Conservation (phyloP, 2,888 invertebrate genomes). For the Caenorhabditis sp. region DNA sequence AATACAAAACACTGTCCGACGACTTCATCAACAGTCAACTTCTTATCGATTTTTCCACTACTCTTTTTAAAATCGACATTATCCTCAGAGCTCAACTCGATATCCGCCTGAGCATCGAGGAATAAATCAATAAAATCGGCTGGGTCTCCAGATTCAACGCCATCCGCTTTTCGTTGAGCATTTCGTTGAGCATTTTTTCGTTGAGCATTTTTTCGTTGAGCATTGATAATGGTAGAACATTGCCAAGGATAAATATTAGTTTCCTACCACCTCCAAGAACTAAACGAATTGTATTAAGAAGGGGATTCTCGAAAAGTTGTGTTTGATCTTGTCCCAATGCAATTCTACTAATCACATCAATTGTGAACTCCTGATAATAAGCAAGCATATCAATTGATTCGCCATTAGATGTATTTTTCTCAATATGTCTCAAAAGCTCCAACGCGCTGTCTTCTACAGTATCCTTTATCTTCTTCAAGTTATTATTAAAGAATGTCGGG, state of each 20-base stretch:
- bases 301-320: conserved; percentile 26
- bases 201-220: too few species aligned
- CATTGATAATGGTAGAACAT: conserved; percentile 22
- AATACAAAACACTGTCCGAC: conserved; percentile 73
- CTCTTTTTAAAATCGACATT: conserved; percentile 13
- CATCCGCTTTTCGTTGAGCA: conserved; percentile 35
- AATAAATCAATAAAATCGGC: conserved; percentile 60
- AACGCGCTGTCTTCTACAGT: conserved; percentile 43
- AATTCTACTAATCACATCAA: conserved; percentile 55
- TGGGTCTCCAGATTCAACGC: conserved; percentile 27
- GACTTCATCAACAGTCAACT: conserved; percentile 62
- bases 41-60: conserved; percentile 10
- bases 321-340: conserved; percentile 51
- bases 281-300: background rate
- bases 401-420: conserved; percentile 1
- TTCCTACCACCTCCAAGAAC: too few species aligned
- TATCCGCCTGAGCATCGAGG: conserved; percentile 52
- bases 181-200: conserved; percentile 7
- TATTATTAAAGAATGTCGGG: conserved; percentile 74
- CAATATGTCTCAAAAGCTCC: conserved; percentile 35
- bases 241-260: conserved; percentile 3
- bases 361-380: conserved; percentile 55
- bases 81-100: conserved; percentile 19
- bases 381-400: conserved; percentile 8
- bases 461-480: conserved; percentile 72